Evolutionary conservation across 2,888 invertebrate genomes (phyloP).

Genomic region (Ochlodes sylvanus): DNA sequence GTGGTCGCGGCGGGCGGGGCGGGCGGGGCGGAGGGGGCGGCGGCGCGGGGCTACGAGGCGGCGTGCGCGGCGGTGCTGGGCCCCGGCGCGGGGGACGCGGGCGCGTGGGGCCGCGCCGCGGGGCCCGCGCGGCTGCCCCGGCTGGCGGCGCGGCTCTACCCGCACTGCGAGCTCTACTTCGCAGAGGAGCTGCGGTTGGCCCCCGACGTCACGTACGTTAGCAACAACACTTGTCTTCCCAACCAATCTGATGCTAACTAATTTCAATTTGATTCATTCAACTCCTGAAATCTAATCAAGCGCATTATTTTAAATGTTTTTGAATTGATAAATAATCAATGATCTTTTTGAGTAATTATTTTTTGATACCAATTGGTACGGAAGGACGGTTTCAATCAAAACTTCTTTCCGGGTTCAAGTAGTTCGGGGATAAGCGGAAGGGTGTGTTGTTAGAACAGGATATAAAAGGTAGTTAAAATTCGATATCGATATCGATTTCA

Average conservation of each 20-base stretch:
- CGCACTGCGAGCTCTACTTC: constrained; percentile 58
- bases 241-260: no score
- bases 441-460: no score
- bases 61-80: constrained; percentile 52
- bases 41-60: constrained; percentile 55
- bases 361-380: no score
- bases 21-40: constrained; percentile 46
- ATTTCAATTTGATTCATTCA: no score
- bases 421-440: no score
- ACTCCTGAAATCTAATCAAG: neutral
- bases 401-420: no score
- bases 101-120: constrained; percentile 54
- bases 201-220: constrained; percentile 36
- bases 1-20: constrained; percentile 47
- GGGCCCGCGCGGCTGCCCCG: constrained; percentile 51
- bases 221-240: neutral
- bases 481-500: no score
- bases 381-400: no score
- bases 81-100: constrained; percentile 50
- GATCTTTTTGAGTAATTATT: no score
- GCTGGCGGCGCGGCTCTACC: constrained; percentile 60
- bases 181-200: constrained; percentile 51
- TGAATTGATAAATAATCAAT: no score
- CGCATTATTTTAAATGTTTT: no score
- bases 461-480: no score